A percentile compares a stretch with the other conserved stretches of the same genome.
Evolutionary conservation across 2,797 vertebrate species (phyloP).

Genomic region (Mustela erminea): DNA sequence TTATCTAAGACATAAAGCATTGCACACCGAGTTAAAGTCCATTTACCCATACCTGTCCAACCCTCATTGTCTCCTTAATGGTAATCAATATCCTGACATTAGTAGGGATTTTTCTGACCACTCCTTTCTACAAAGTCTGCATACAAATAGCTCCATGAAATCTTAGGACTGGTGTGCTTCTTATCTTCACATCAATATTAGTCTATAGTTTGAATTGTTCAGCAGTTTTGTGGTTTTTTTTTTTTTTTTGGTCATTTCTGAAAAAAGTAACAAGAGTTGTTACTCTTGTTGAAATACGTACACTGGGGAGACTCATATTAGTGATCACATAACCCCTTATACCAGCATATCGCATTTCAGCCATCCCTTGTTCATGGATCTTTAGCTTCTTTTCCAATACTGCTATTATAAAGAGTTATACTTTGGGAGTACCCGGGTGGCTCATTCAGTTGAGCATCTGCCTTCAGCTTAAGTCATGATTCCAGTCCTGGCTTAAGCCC

Average conservation of each 20-base stretch:
- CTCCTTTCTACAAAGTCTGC: neutral
- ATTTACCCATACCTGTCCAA: too few species aligned
- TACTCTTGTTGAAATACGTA: neutral
- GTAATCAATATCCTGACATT: neutral
- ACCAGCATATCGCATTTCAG: neutral
- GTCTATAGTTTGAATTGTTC: neutral
- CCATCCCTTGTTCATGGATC: neutral
- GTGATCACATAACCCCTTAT: neutral
- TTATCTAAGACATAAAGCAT: neutral
- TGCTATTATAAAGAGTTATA: neutral
- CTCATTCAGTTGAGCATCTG: neutral
- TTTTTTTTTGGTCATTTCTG: neutral
- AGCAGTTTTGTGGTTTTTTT: neutral
- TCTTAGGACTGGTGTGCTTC: neutral
- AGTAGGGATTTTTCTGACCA: neutral
- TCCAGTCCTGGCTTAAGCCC: too few species aligned
- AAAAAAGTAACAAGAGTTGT: neutral
- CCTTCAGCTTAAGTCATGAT: too few species aligned
- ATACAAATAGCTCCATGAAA: neutral
- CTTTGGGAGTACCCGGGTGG: neutral
- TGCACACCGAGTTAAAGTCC: neutral
- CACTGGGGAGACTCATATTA: neutral
- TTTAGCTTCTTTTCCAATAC: neutral
- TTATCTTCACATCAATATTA: neutral
- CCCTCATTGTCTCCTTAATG: neutral